Base-by-base conservation (phyloP, 2,797 vertebrate species). In the Psittacula echo region DNA sequence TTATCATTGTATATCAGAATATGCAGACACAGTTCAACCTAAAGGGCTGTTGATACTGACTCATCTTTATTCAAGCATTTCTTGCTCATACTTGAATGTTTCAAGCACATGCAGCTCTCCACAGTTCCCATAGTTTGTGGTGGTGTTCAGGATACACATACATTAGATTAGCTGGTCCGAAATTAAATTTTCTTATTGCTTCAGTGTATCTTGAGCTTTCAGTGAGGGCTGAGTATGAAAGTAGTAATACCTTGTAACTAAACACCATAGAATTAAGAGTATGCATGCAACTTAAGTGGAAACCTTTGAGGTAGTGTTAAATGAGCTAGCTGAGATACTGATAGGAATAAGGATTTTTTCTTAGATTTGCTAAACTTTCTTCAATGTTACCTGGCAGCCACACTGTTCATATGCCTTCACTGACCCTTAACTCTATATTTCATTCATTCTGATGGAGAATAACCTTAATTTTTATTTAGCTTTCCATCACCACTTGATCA, bases 51-150 rank as follows among this genome's bases (percentile, higher is more conserved):
- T 90, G 89, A 85, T 96, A 80, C 56, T 58, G 27, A 68, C 45
- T 96, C 37, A 93, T 96, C 74, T 94, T 93, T 96, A 96, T 96
- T 94, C 90, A 93, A 87, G 64, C 19, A 79, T 77, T 82, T 77
- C 56, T 90, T 96, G 47, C 58, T 68, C 50, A 29, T 75, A 47
- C 50, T 66, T 67, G 54, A 54, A 67, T 1, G 0, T 74, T 95
- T 92, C 78, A 58, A 83, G 58, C 48, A 41, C 22, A 30, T 34
- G 23, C 56, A 94, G 64, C 34, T 79, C 41, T 76, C 37, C 6
- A 3, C 41, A 45, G 22, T 70, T 87, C 53, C 54, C 5, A 3
- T 44, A 54, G 39, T 89, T 44, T 53, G 41, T 60, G 50, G 7
- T 73, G 21, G 34, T 90, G 42, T 41, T 80, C 53, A 78, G 74